Evolutionary conservation across 2,888 invertebrate genomes (phyloP).

Genomic region (Cheilosia pagana): DNA sequence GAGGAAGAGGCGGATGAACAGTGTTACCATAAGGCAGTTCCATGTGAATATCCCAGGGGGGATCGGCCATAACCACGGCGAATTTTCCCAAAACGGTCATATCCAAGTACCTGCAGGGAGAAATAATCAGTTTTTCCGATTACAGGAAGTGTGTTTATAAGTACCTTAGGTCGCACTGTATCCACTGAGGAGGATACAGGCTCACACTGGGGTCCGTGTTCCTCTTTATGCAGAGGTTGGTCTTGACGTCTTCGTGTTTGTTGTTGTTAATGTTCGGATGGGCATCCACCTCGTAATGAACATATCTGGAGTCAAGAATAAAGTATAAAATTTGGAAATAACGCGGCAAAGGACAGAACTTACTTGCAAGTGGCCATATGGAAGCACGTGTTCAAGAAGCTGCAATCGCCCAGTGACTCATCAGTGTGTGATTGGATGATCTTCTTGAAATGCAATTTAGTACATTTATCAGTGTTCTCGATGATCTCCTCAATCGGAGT

Average conservation of each 20-base stretch:
- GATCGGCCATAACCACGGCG: slow-evolving; percentile 99
- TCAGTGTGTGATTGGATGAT: slow-evolving; percentile 98
- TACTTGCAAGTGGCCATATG: slow-evolving; percentile 99
- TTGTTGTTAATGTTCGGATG: slow-evolving; percentile 82
- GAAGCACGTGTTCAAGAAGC: slow-evolving; percentile 98
- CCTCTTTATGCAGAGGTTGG: slow-evolving; percentile 81
- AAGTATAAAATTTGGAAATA: not conserved
- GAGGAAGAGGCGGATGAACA: not conserved
- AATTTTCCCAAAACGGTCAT: slow-evolving; percentile 91
- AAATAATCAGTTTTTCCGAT: not conserved
- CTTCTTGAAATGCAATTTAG: slow-evolving; percentile 97
- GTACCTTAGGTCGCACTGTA: slow-evolving; percentile 96
- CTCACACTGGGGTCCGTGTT: slow-evolving; percentile 85
- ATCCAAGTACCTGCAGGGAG: slow-evolving; percentile 78
- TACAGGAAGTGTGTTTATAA: slow-evolving; percentile 77
- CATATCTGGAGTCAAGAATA: slow-evolving; percentile 87
- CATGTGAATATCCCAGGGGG: slow-evolving; percentile 99
- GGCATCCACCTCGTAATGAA: slow-evolving; percentile 98
- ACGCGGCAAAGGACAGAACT: slow-evolving; percentile 74
- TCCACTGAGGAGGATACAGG: slow-evolving; percentile 96
- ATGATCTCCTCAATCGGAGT: slow-evolving; percentile 67
- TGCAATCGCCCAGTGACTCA: slow-evolving; percentile 97
- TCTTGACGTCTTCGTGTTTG: slow-evolving; percentile 82
- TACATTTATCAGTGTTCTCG: slow-evolving; percentile 86
- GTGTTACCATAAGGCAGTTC: slow-evolving; percentile 94